Percentiles rank a stretch among this genome's conserved stretches.
These are phyloP conservation scores for Sparidentex hasta DNA, from an alignment of 2,797 vertebrate species.

Conservation along the genomic window DNA sequence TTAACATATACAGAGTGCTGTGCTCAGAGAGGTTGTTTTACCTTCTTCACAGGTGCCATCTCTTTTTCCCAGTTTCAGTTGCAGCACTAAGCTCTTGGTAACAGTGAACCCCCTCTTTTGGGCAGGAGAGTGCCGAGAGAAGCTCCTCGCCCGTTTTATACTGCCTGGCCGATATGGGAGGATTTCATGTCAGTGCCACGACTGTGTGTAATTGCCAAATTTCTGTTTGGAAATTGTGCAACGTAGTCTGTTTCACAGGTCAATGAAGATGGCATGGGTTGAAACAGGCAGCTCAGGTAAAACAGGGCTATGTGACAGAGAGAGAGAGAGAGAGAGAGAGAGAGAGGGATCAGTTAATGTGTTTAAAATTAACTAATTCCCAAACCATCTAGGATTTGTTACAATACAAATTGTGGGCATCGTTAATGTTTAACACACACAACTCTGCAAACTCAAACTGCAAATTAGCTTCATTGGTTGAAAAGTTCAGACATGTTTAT, in stretches of 20 bases:
- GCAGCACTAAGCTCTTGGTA: constrained; percentile 57
- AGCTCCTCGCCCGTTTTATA: constrained; percentile 50
- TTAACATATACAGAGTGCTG: no score
- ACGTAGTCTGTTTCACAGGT: constrained; percentile 25
- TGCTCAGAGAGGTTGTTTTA: constrained; percentile 34
- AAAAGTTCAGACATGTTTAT: background rate
- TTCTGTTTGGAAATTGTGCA: constrained; percentile 62
- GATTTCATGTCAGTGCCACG: constrained; percentile 44
- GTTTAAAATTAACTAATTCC: constrained; percentile 26
- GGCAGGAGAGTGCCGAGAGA: constrained; percentile 4
- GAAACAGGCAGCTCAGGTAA: background rate
- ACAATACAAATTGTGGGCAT: background rate
- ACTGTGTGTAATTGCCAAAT: constrained; percentile 26
- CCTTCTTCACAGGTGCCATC: constrained; percentile 74
- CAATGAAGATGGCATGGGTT: constrained; percentile 27
- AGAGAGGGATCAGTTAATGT: no score
- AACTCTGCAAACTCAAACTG: background rate
- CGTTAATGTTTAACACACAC: background rate
- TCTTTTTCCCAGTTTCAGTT: constrained; percentile 51
- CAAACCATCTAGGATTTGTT: background rate
- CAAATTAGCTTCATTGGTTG: background rate
- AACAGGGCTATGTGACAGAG: background rate
- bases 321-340: background rate
- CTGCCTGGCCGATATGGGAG: constrained; percentile 39
- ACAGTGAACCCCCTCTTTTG: constrained; percentile 45